Base-by-base conservation (phyloP, 2,888 invertebrate genomes). In the Drosophila mimica region DNA sequence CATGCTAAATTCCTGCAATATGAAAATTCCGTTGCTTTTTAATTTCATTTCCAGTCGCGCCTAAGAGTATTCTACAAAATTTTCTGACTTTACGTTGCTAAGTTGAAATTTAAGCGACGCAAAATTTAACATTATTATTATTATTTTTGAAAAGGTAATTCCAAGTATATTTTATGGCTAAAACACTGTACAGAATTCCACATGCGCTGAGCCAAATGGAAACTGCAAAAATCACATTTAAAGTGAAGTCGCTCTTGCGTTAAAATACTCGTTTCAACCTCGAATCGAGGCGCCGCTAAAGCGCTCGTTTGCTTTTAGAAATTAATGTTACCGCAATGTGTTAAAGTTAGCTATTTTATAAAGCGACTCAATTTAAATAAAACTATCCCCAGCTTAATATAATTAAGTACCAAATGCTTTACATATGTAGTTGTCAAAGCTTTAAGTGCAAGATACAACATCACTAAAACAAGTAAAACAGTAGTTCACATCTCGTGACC, bases 171-270 rank as follows among this genome's bases (percentile, higher is more conserved):
- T 46, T 25, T 46, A 25, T 25, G 15, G 46, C 46, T 25, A 5
- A 15, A 9, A 38, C 73, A 77, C 76, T 58, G 77, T 71, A 49
- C 64, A 28, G 5, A 59, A 38, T 38, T 63, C 4, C 30, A 36
- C 28, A 56, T 66, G 75, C 48, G 57, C 54, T 54, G 53, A 28
- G 40, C 53, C 38, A 75, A 82, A 80, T 82, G 49, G 74, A 75
- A 76, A 79, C 49, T 53, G 76, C 81, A 84, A 82, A 81, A 79
- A 73, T 70, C 57, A 74, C 68, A 70, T 76, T 74, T 48, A 84
- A 79, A 87, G 72, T 62, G 73, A 71, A 82, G 72, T 74, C 61
- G 60, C 64, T 73, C 76, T 70, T 60, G 20, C 56, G 63, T 74
- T 67, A 51, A 74, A 81, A 74, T 66, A 70, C 54, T 43, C 48